Conservation (phyloP, 2,113 vertebrate species). For the Apteryx mantelli region DNA sequence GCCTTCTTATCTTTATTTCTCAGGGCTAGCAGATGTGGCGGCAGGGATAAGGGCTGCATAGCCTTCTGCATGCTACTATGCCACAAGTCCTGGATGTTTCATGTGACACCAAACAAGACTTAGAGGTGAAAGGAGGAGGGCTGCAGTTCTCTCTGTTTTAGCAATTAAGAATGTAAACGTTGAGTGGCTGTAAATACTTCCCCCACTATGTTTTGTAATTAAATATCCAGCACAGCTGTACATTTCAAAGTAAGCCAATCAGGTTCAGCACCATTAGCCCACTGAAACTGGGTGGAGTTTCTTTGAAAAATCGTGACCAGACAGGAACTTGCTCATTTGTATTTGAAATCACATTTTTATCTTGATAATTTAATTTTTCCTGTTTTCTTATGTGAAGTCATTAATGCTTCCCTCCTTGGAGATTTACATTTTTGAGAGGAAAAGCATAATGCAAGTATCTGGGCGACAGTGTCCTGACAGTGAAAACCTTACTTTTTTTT, state of each 20-base stretch:
- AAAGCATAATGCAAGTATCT: neutral
- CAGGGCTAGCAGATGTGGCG: neutral
- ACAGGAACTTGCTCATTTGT: neutral
- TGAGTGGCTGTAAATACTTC: neutral
- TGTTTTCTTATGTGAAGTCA: neutral
- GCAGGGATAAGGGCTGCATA: neutral
- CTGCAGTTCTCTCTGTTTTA: neutral
- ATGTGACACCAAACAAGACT: neutral
- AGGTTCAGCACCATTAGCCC: neutral
- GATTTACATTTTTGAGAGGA: neutral
- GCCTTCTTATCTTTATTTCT: neutral
- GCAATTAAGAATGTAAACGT: neutral
- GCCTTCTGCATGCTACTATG: neutral
- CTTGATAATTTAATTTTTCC: neutral
- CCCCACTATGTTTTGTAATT: neutral
- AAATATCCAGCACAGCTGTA: neutral
- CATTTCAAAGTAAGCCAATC: neutral
- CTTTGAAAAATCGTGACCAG: neutral
- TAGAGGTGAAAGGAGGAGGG: neutral
- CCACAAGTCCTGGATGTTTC: neutral
- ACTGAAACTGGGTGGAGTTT: neutral
- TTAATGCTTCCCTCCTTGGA: neutral
- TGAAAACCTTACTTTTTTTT: neutral
- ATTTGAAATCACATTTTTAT: neutral
- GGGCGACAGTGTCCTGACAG: neutral